A percentile compares a stretch with the other conserved stretches of the same genome.
Conservation (phyloP, 2,113 vertebrate genomes). For the Odocoileus hemionus region DNA sequence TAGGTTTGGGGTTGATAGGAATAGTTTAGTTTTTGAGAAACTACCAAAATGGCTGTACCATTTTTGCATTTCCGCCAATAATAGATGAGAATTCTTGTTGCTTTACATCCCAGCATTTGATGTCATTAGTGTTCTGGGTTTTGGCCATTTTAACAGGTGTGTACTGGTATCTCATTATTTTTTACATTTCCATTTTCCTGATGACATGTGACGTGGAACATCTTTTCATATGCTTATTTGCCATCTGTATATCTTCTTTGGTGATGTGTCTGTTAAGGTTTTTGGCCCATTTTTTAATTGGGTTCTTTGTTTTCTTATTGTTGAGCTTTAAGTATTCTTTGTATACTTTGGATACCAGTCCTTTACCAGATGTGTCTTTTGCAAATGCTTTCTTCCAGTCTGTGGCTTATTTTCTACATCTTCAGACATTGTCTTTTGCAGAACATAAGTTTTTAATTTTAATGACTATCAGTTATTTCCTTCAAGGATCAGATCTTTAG, state of each 20-base stretch:
- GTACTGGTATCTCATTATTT: background rate
- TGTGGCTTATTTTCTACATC: background rate
- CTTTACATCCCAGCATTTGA: background rate
- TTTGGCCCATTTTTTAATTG: background rate
- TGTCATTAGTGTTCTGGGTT: background rate
- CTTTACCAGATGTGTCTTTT: background rate
- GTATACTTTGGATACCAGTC: background rate
- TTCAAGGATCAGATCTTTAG: background rate
- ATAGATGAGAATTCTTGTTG: background rate
- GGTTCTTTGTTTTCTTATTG: background rate
- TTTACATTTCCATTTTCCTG: background rate
- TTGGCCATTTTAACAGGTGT: background rate
- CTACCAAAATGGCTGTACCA: background rate
- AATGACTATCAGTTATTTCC: background rate
- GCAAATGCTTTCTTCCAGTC: background rate
- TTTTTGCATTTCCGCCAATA: background rate
- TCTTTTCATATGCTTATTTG: background rate
- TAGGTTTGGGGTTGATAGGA: background rate
- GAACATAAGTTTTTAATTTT: background rate
- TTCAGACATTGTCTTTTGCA: background rate
- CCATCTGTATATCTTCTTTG: background rate
- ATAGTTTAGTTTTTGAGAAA: background rate
- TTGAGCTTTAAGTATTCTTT: background rate
- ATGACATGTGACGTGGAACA: background rate
- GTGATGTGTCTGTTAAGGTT: background rate